These are phyloP conservation scores for Etheostoma cragini DNA, from an alignment of 2,113 vertebrate species.

Conservation along the genomic window DNA sequence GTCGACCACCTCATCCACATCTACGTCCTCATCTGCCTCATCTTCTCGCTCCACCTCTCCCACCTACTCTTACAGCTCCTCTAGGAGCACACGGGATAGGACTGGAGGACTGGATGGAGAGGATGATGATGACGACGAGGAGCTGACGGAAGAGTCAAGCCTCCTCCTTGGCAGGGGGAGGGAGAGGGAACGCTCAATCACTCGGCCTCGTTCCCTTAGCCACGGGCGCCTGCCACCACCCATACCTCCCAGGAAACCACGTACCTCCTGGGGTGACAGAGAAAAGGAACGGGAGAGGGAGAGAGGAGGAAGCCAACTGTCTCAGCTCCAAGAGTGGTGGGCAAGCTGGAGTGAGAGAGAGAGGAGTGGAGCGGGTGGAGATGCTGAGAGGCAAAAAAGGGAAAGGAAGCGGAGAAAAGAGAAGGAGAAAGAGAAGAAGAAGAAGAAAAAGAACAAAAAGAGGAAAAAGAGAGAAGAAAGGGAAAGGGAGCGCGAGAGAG, in stretches of 20 bases:
- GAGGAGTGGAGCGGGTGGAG: slow-evolving; percentile 69
- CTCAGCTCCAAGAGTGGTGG: slow-evolving; percentile 87
- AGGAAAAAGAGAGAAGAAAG: slow-evolving; percentile 84
- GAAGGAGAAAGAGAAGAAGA: slow-evolving; percentile 84
- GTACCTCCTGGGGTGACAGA: slow-evolving; percentile 79
- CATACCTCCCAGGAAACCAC: slow-evolving; percentile 86
- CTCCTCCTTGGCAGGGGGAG: slow-evolving; percentile 83
- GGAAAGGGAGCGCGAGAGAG: slow-evolving; percentile 83
- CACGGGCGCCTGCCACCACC: slow-evolving; percentile 84
- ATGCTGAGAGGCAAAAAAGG: slow-evolving; percentile 80
- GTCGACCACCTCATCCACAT: slow-evolving; percentile 80
- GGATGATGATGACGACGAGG: slow-evolving; percentile 84
- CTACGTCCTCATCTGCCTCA: slow-evolving; percentile 81
- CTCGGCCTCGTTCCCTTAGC: slow-evolving; percentile 83
- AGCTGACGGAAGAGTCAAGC: slow-evolving; percentile 86
- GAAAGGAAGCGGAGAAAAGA: slow-evolving; percentile 85
- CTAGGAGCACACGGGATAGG: slow-evolving; percentile 81
- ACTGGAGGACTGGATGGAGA: slow-evolving; percentile 79
- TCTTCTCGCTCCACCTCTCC: slow-evolving; percentile 85
- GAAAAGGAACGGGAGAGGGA: slow-evolving; percentile 80
- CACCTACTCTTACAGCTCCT: slow-evolving; percentile 84
- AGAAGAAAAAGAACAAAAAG: slow-evolving; percentile 86
- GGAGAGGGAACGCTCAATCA: slow-evolving; percentile 79
- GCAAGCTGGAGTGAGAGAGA: slow-evolving; percentile 85
- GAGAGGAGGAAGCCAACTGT: slow-evolving; percentile 83